phyloP scores from a whole-genome alignment of 2,888 invertebrate species.

The Drosophila cognata region DNA sequence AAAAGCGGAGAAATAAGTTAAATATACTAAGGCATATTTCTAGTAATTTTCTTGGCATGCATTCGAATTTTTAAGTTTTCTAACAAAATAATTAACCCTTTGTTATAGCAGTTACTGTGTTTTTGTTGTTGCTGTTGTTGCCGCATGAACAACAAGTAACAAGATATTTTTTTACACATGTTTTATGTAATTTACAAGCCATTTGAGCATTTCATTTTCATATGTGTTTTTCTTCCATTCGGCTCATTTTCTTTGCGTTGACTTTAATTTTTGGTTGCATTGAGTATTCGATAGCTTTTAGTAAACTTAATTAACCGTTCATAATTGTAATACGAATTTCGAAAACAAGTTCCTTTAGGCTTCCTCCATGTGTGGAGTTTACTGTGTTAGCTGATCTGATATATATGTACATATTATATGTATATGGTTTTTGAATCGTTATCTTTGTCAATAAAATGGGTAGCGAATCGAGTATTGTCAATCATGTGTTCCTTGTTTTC shows the following conservation, averaged over 20 bases:
- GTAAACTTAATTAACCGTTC: constrained; percentile 54
- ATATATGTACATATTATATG: background rate
- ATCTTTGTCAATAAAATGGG: background rate
- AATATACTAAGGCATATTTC: constrained; percentile 35
- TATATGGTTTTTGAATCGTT: background rate
- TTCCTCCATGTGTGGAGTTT: constrained; percentile 43
- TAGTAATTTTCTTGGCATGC: constrained; percentile 60
- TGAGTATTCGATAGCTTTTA: constrained; percentile 31
- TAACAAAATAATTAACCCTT: constrained; percentile 60
- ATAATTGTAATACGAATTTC: constrained; percentile 36
- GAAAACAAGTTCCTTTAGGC: constrained; percentile 20
- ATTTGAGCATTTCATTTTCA: constrained; percentile 34
- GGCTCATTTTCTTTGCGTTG: constrained; percentile 24
- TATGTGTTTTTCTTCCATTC: constrained; percentile 17
- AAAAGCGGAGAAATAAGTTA: constrained; percentile 16
- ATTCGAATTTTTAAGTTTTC: constrained; percentile 39
- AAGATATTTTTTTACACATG: constrained; percentile 50
- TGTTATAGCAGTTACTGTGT: constrained; percentile 39
- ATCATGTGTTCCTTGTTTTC: constrained; percentile 24
- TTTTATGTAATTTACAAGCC: constrained; percentile 60
- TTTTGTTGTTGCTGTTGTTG: constrained; percentile 38
- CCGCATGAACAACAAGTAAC: constrained; percentile 71
- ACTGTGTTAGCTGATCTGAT: constrained; percentile 23
- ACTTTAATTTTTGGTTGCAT: constrained; percentile 32
- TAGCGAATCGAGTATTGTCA: background rate